Base-by-base conservation (phyloP, 2,113 vertebrate genomes). In the Corynorhinus townsendii region DNA sequence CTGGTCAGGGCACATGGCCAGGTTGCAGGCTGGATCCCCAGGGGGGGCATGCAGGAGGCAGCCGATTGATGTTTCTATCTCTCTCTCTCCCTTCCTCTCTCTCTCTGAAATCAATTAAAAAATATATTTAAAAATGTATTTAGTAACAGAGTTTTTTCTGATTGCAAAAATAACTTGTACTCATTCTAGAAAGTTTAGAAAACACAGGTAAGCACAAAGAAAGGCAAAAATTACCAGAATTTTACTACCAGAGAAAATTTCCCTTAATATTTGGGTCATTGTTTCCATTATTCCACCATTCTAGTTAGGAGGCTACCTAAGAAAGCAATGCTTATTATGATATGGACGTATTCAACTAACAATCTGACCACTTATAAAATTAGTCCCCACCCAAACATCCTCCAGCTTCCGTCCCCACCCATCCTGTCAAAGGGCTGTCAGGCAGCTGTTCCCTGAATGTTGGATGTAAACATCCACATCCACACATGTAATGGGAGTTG, bases 131-230 rank as follows among this genome's bases (percentile, higher is more conserved):
- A 73, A 90, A 92, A 80, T 38, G 9, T 43, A 71, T 33, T 91
- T 71, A 52, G 5, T 22, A 90, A 59, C 4, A 59, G n/a, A 26
- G 5, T 33, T 86, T 86, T 86, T 83, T 47, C 38, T 7, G 7
- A 35, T 76, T 85, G 11, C 14, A 83, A 89, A 96, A 93, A 82
- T 89, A 94, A 45, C 11, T 68, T 22, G 33, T 52, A 73, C 59
- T 84, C 35, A 82, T 86, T 93, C 72, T 80, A 85, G 66, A 93
- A 90, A 72, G 26, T 73, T 96, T 85, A 88, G 30, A 93, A 95
- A 90, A 87, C 52, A 68, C 30, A 84, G 11, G 43, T 45, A 89
- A 86, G 26, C 35, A 76, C 62, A 91, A 84, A 92, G 24, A 86
- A 86, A 28, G 49, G 66, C 47, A 85, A 93, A 87, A 91, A 38